Evolutionary conservation across 2,888 invertebrate genomes (phyloP).

Genomic region (Erynnis tages): DNA sequence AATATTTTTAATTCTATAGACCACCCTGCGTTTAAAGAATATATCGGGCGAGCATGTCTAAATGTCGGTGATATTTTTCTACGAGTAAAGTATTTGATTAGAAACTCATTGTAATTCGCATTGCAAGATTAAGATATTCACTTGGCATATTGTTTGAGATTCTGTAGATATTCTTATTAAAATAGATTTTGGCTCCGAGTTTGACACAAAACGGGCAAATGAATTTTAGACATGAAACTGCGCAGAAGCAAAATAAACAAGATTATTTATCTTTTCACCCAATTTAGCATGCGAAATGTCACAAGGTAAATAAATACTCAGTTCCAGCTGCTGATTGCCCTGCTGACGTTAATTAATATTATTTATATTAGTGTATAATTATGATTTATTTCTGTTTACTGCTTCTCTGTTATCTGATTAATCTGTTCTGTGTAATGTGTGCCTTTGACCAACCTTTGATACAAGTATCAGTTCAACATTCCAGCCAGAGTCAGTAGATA

Average conservation of each 20-base stretch:
- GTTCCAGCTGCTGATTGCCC: constrained; percentile 1
- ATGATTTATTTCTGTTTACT: constrained; percentile 14
- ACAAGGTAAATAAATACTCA: background rate
- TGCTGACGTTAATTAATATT: constrained; percentile 7
- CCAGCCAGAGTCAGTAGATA: background rate
- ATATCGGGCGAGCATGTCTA: too few species aligned
- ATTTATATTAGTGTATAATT: constrained; percentile 11
- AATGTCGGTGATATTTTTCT: too few species aligned
- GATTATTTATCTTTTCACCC: constrained; percentile 3
- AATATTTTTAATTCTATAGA: too few species aligned
- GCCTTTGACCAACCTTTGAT: constrained; percentile 15
- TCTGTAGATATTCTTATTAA: background rate
- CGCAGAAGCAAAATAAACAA: constrained; percentile 12
- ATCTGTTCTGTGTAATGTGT: constrained; percentile 2
- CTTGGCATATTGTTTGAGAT: too few species aligned
- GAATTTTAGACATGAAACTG: background rate
- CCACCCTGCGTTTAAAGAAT: too few species aligned
- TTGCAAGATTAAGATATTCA: too few species aligned
- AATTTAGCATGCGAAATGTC: background rate
- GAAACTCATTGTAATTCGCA: too few species aligned
- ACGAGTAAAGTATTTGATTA: too few species aligned
- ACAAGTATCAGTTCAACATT: background rate
- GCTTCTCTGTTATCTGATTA: constrained; percentile 11
- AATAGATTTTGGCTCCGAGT: constrained; percentile 19
- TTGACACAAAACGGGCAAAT: constrained; percentile 16